Conservation (phyloP, 2,888 invertebrate species). For the Agonopterix heracliana region DNA sequence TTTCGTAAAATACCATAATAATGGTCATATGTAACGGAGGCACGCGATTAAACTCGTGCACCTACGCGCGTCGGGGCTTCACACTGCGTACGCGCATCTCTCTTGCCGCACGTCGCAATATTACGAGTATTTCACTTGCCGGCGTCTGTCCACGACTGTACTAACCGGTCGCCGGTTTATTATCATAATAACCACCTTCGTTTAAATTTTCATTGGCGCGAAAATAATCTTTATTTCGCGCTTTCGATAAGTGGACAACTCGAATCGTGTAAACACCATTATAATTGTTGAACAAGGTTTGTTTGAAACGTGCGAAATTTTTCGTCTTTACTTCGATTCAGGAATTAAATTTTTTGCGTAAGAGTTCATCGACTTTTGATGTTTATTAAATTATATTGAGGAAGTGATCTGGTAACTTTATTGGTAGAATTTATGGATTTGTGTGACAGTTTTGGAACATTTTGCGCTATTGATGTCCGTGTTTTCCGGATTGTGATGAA, state of each 20-base stretch:
- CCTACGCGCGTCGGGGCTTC: constrained; percentile 15
- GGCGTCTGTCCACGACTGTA: neutral
- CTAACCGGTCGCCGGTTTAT: neutral
- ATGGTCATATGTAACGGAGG: constrained; percentile 29
- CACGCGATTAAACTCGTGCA: constrained; percentile 19
- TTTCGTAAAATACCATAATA: constrained; percentile 52
- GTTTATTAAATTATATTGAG: constrained; percentile 3
- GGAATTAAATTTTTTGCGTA: too few species aligned
- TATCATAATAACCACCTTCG: neutral
- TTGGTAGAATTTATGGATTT: constrained; percentile 5
- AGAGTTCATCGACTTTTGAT: neutral
- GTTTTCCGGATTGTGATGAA: too few species aligned
- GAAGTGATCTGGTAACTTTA: constrained; percentile 1
- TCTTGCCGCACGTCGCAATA: constrained; percentile 24
- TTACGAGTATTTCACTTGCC: neutral
- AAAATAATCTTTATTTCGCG: neutral
- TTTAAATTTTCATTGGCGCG: neutral
- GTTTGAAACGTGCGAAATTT: neutral
- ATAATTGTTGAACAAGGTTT: neutral
- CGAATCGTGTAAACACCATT: neutral
- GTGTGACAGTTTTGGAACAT: neutral
- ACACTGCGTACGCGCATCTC: constrained; percentile 27
- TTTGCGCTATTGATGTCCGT: too few species aligned
- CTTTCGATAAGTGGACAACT: neutral
- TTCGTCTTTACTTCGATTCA: neutral